A percentile compares a stretch with the other conserved stretches of the same genome.
These are phyloP conservation scores for Bufotes viridis DNA, from an alignment of 2,797 vertebrate genomes.

Conservation along the genomic window DNA sequence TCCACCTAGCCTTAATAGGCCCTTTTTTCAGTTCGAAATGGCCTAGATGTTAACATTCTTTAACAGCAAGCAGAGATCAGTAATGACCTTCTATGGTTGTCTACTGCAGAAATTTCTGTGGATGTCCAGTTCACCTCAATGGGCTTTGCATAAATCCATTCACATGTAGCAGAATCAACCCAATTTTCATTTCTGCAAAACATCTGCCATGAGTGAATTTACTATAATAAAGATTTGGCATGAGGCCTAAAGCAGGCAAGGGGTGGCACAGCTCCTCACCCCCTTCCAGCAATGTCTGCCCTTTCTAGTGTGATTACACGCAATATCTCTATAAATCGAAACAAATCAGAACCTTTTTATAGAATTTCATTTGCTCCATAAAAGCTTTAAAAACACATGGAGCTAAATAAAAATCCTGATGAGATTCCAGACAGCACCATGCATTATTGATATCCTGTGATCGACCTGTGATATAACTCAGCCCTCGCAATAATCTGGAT, in stretches of 20 bases:
- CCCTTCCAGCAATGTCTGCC: not conserved
- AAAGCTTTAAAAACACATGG: conserved; percentile 21
- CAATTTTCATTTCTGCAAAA: not conserved
- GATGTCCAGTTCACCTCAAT: too few species aligned
- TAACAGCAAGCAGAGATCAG: too few species aligned
- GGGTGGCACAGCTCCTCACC: not conserved
- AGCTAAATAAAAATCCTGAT: conserved; percentile 25
- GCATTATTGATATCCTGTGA: conserved; percentile 53
- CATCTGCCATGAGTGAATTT: not conserved
- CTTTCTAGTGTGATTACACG: not conserved
- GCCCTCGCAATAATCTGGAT: conserved; percentile 34
- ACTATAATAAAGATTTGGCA: not conserved
- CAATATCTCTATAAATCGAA: not conserved
- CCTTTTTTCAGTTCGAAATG: too few species aligned
- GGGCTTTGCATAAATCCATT: too few species aligned
- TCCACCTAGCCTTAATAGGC: too few species aligned
- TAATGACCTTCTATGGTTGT: too few species aligned
- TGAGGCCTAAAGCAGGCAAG: not conserved
- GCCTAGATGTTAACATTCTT: too few species aligned
- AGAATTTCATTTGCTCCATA: conserved; percentile 9
- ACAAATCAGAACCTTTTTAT: not conserved
- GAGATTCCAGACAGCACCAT: conserved; percentile 30
- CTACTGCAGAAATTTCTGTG: too few species aligned
- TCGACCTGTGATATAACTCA: conserved; percentile 47
- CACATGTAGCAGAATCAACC: not conserved